Evolutionary conservation across 2,113 vertebrate species (phyloP).

Genomic region (Psophia crepitans): DNA sequence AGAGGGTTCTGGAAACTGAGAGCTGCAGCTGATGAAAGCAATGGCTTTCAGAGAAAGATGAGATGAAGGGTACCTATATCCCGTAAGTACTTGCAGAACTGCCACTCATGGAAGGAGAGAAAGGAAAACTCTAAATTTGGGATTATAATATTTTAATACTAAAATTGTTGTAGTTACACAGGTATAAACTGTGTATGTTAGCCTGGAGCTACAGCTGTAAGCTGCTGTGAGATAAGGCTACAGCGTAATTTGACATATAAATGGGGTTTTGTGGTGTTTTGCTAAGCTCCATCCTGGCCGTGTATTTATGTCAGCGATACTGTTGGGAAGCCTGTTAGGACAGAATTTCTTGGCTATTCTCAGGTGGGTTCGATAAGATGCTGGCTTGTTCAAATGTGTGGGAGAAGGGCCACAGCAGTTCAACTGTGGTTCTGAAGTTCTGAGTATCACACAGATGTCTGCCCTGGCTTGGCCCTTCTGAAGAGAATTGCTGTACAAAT

Average conservation of each 20-base stretch:
- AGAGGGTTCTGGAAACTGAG: background rate
- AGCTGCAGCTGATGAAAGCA: background rate
- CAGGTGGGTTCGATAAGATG: background rate
- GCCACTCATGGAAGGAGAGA: background rate
- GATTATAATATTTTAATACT: background rate
- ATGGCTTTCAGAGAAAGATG: background rate
- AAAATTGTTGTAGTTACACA: background rate
- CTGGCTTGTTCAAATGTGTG: background rate
- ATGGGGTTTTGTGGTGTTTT: background rate
- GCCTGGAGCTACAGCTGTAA: background rate
- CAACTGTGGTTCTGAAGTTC: background rate
- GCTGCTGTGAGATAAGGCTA: background rate
- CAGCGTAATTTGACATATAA: background rate
- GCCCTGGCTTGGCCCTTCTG: background rate
- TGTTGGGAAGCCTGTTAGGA: background rate
- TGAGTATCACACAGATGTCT: background rate
- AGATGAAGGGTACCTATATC: background rate
- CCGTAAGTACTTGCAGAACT: background rate
- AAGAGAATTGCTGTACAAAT: background rate
- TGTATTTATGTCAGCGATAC: background rate
- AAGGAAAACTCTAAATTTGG: background rate
- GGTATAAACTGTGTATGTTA: background rate
- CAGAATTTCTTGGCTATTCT: background rate
- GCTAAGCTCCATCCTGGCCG: background rate
- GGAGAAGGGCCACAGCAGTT: background rate